Base-by-base conservation (phyloP, 2,888 invertebrate species). In the Aphidoletes aphidimyza region DNA sequence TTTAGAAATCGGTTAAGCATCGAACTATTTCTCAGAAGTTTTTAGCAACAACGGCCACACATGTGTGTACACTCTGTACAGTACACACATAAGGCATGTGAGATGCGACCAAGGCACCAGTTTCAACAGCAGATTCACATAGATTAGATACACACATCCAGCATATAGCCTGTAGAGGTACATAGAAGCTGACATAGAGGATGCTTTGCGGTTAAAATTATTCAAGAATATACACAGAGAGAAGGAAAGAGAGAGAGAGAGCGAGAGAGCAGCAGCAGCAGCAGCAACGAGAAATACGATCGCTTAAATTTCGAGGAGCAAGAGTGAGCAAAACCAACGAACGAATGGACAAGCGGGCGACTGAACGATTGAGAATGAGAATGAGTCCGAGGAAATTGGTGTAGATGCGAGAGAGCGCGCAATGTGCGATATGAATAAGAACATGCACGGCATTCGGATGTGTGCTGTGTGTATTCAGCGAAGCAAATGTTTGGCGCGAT, bases 371-470 rank as follows among this genome's bases (percentile, higher is more conserved):
- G 5, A 14, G 69, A 30, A 69, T 69, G 69, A 14, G 69, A 0
- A 30, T 30, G 69, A 30, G 14, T 14, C n/a, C n/a, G 69, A 81
- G 36, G 37, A 81, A 81, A 36, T 81, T 81, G 81, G 37, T 81
- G 81, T 81, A 22, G 22, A 81, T 81, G 6, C 37, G 81, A 81
- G 22, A n/a, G 17, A 36, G 22, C 37, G 36, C 81, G 37, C 81
- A 37, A 81, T 81, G 37, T 81, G 81, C 81, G 81, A 81, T 81
- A 81, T 81, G 81, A 81, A 81, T 81, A 81, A 81, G 81, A 81
- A 69, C 69, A 69, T 69, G 69, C 69, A 69, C 34, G 69, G 26
- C 11, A 30, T 69, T 69, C 17, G 81, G 81, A 81, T 37, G 37
- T 81, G 81, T 81, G n/a, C n/a, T n/a, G n/a, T n/a, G n/a, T 36